Evolutionary conservation across 2,797 vertebrate species (phyloP), one percentile per base, ranked within the genome.

Genomic region (Stomatorhinus walkeri): DNA sequence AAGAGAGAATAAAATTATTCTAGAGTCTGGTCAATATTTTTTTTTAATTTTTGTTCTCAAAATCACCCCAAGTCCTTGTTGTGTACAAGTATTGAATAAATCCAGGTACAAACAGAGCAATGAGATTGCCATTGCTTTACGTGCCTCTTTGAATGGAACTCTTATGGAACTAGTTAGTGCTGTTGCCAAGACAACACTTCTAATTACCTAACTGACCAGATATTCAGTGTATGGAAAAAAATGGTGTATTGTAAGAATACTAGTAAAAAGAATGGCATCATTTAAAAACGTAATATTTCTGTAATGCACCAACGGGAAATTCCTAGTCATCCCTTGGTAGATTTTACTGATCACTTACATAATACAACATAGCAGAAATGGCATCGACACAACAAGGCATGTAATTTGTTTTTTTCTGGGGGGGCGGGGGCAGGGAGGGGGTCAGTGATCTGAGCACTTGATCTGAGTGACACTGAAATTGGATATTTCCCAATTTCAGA

Each of bases 191-290:
- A 92, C 92, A 89, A 91, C 91, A 91, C 90, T 79, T 92, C 91
- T 93, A 94, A 94, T 94, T 94, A 94, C 91, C 92, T 93, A 94
- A 93, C 91, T 91, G 93, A 93, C 94, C 93, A 92, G 91, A 91
- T 92, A 89, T 90, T 91, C 89, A 89, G 92, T 92, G 92, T 93
- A 92, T 93, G 93, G 94, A 87, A 92, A 91, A 90, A 90, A 91
- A 0, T 88, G 90, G 92, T 93, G 76, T 92, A 85, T 91, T 93
- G 90, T 93, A 94, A 93, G 92, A 92, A 92, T 90, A 91, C 91
- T 90, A 88, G 32, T 24, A 46, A 89, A 49, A 46, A 91, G 90
- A 90, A 89, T 90, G 87, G 87, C 12, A 40, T 91, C 85, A 81
- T 36, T 91, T 92, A 85, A 86, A 91, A 92, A 91, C 92, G 90